These are phyloP conservation scores for Noctilio leporinus DNA, from an alignment of 2,113 vertebrate genomes.

Conservation along the genomic window DNA sequence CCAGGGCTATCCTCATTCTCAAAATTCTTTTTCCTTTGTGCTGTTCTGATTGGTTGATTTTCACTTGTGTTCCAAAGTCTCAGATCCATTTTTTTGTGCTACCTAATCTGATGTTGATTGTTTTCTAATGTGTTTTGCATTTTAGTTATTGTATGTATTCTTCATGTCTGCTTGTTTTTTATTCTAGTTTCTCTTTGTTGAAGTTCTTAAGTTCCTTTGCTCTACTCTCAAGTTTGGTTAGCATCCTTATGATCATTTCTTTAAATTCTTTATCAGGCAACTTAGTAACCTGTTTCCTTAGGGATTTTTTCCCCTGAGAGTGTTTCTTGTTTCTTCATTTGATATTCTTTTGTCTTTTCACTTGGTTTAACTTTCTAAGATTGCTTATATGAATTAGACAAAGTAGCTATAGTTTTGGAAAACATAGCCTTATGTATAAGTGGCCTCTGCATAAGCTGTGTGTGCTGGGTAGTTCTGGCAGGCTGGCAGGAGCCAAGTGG, in stretches of 20 bases:
- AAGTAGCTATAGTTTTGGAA: not conserved
- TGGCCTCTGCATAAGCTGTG: not conserved
- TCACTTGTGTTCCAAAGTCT: not conserved
- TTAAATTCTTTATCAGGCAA: not conserved
- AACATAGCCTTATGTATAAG: not conserved
- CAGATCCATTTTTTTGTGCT: not conserved
- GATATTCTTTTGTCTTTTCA: not conserved
- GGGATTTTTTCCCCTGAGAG: not conserved
- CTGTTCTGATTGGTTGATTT: not conserved
- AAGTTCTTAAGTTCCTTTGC: not conserved
- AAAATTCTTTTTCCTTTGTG: not conserved
- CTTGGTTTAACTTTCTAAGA: not conserved
- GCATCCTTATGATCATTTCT: not conserved
- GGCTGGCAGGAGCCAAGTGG: not conserved
- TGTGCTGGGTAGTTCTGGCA: not conserved
- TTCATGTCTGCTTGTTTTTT: not conserved
- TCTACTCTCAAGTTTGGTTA: not conserved
- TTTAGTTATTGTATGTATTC: not conserved
- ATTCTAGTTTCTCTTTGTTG: not conserved
- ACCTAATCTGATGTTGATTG: not conserved
- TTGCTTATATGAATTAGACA: not conserved
- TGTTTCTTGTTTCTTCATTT: not conserved
- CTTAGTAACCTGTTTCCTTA: not conserved
- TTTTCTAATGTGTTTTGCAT: not conserved
- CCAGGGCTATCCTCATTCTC: too few relatives aligned